Base-by-base conservation (phyloP, 2,888 invertebrate genomes). In the Phortica okadai region DNA sequence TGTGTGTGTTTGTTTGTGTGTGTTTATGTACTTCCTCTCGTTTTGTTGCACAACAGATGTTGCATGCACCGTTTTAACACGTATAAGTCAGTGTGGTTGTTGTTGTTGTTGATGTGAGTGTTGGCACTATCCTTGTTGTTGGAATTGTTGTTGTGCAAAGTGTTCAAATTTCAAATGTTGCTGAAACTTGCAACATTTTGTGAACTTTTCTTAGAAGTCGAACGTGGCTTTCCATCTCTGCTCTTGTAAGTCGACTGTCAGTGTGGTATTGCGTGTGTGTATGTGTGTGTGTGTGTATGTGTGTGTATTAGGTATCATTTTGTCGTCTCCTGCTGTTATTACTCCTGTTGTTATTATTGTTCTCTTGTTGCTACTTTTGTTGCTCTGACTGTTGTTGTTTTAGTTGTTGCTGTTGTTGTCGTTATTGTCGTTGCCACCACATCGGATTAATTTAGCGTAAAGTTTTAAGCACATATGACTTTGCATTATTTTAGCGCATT, bases 391-490 rank as follows among this genome's bases (percentile, higher is more conserved):
- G 72, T 4, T 66, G 74, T 69, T 75, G 67, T 54, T 10, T 8
- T 56, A 1, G 16, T 42, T 50, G 62, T 64, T 64, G 64, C 16
- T 45, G 73, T 54, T 41, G 16, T n/a, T 54, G 54, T 21, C 56
- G 59, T 44, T 73, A 44, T 0, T 73, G 67, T 81, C 16, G 56
- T 16, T 41, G 75, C 79, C 79, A 73, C 81, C 82, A 83, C 86
- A 85, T 83, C 83, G 81, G 83, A 79, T 86, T 86, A 88, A 85
- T 85, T 86, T 88, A 83, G 82, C 88, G 82, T 75, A 88, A 84
- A 83, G 80, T 83, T 82, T 82, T 70, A 72, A 77, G 66, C 75
- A 70, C 75, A 73, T 50, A 50, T 81, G 78, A 59, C 77, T 45
- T 70, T 54, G 50, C 76, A 14, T 73, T 62, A 45, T 59, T 45